Conservation (phyloP, 2,888 invertebrate genomes). For the Acronicta aceris region DNA sequence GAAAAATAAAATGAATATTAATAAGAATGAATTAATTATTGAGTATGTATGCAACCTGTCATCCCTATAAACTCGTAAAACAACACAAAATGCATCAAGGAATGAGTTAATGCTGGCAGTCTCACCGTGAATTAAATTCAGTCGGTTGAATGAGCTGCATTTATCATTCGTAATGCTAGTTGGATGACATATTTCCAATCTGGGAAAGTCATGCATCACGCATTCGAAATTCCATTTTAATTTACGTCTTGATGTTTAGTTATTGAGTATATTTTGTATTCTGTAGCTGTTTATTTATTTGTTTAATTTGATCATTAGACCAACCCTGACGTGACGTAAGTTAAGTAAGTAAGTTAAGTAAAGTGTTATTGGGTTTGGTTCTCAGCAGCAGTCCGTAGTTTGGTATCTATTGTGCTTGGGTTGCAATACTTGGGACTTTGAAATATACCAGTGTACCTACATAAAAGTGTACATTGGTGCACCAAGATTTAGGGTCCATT, state of each 20-base stretch:
- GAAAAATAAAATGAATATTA: too few species aligned
- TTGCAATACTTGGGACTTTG: too few species aligned
- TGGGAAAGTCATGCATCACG: slow-evolving; percentile 44
- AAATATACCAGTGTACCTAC: too few species aligned
- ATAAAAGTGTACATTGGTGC: too few species aligned
- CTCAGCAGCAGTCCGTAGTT: too few species aligned
- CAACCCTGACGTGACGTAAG: too few species aligned
- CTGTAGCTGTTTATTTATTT: background rate
- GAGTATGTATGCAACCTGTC: background rate
- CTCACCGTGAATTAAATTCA: slow-evolving; percentile 34
- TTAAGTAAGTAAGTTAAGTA: too few species aligned
- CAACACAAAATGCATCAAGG: slow-evolving; percentile 1
- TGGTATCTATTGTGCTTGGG: too few species aligned
- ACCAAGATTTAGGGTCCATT: too few species aligned
- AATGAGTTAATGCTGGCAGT: slow-evolving; percentile 18
- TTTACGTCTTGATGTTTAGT: slow-evolving; percentile 23
- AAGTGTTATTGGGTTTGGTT: too few species aligned
- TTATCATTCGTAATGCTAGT: slow-evolving; percentile 51
- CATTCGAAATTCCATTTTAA: slow-evolving; percentile 42
- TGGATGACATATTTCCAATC: slow-evolving; percentile 54
- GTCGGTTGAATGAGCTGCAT: slow-evolving; percentile 45
- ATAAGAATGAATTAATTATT: background rate
- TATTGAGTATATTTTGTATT: background rate
- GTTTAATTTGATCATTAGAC: too few species aligned
- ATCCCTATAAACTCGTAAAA: background rate